phyloP scores from a whole-genome alignment of 2,797 vertebrate genomes.

The Amniataba percoides region DNA sequence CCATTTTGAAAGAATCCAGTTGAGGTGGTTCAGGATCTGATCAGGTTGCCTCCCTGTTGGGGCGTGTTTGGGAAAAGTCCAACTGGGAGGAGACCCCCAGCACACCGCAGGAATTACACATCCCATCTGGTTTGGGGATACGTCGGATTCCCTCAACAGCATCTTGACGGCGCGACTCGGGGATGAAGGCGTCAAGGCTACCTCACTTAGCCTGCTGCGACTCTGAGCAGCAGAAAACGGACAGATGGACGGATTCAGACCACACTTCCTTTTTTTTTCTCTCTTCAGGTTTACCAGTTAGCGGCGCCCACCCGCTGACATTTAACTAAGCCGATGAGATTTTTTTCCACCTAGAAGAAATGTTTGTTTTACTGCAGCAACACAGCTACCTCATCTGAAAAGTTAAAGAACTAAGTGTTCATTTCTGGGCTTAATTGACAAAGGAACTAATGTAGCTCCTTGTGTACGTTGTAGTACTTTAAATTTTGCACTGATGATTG shows the following conservation, averaged over 20 bases:
- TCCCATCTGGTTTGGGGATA: constrained; percentile 9
- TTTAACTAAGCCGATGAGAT: background rate
- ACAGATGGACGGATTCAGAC: background rate
- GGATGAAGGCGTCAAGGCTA: background rate
- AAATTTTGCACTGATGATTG: constrained; percentile 32
- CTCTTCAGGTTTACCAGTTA: background rate
- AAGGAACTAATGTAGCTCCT: constrained; percentile 16
- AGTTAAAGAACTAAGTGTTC: background rate
- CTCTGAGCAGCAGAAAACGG: background rate
- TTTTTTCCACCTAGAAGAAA: background rate
- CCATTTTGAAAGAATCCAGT: background rate
- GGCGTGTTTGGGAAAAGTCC: constrained; percentile 1
- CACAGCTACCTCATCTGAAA: background rate
- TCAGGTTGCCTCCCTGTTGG: background rate
- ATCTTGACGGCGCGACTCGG: background rate
- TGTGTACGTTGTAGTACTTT: constrained; percentile 18
- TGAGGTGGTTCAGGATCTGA: constrained; percentile 5
- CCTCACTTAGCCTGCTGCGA: background rate
- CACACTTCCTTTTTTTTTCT: background rate
- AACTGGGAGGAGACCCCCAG: background rate
- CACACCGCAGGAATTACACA: background rate
- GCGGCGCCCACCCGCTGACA: background rate
- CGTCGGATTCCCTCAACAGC: background rate
- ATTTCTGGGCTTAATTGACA: constrained; percentile 29
- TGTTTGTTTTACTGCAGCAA: background rate